Percentiles rank a stretch among this genome's conserved stretches.
Conservation (phyloP, 2,888 invertebrate species). For the Spatulosminthurus flaviceps region DNA sequence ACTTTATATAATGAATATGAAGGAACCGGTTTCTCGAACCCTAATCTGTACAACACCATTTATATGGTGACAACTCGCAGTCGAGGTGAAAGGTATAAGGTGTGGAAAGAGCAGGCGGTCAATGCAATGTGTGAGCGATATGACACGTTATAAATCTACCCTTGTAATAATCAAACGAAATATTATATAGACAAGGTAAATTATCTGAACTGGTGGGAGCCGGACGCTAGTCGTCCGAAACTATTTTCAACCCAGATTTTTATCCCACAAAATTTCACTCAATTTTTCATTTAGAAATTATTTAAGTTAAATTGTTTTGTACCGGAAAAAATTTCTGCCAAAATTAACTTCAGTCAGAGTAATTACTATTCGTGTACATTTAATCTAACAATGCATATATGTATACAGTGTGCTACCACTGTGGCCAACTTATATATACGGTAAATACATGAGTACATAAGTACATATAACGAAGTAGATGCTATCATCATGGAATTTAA, state of each 20-base stretch:
- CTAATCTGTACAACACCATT: conserved; percentile 36
- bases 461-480: background rate
- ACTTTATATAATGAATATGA: background rate
- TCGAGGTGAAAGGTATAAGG: conserved; percentile 45
- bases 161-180: conserved; percentile 18
- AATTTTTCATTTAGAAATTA: too few relatives aligned
- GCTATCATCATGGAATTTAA: background rate
- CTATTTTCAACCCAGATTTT: too few relatives aligned
- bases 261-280: background rate
- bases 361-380: too few relatives aligned
- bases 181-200: conserved; percentile 8
- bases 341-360: too few relatives aligned
- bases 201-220: too few relatives aligned
- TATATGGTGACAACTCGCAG: conserved; percentile 47
- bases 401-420: background rate
- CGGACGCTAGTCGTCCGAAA: too few relatives aligned
- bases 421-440: background rate
- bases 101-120: conserved; percentile 34
- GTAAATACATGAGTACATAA: too few relatives aligned
- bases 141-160: conserved; percentile 43
- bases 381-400: too few relatives aligned
- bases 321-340: too few relatives aligned
- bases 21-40: conserved; percentile 18
- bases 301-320: too few relatives aligned
- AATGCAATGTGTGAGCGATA: conserved; percentile 31